These are phyloP conservation scores for Epirrita christyi DNA, from an alignment of 2,888 invertebrate genomes.

Conservation along the genomic window DNA sequence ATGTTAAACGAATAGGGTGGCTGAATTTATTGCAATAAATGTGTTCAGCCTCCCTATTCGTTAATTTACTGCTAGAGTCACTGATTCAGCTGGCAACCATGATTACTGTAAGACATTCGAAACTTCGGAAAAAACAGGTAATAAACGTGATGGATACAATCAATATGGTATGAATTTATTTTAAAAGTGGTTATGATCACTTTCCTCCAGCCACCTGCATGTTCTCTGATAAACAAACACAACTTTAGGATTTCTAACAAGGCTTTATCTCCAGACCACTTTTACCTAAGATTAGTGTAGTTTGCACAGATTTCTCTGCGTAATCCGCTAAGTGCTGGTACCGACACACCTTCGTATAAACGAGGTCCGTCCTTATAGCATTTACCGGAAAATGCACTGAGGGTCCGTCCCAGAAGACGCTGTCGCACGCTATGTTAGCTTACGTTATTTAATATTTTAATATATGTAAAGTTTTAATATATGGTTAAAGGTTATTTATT, in stretches of 20 bases:
- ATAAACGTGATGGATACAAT: too few relatives aligned
- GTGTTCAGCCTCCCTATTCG: too few relatives aligned
- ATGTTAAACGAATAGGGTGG: too few relatives aligned
- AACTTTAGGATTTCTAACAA: slow-evolving; percentile 24
- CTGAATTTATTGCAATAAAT: too few relatives aligned
- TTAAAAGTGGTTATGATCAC: background rate
- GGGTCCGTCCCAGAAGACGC: background rate
- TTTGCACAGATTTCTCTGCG: slow-evolving; percentile 29
- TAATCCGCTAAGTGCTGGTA: slow-evolving; percentile 32
- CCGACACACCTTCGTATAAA: slow-evolving; percentile 23
- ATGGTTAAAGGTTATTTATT: too few relatives aligned
- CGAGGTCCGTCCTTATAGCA: background rate
- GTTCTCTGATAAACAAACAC: slow-evolving; percentile 18
- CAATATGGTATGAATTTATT: background rate
- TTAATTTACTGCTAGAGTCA: too few relatives aligned
- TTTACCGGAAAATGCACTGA: too few relatives aligned
- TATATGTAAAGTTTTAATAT: too few relatives aligned
- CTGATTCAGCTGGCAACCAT: too few relatives aligned
- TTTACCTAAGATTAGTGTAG: slow-evolving; percentile 27
- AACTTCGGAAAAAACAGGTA: too few relatives aligned
- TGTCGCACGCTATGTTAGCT: background rate
- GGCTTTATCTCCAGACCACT: slow-evolving; percentile 26
- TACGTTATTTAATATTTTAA: too few relatives aligned
- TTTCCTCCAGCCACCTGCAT: background rate
- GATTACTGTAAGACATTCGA: too few relatives aligned